Evolutionary conservation across 2,113 vertebrate species (phyloP).

Genomic region (Rissa tridactyla): DNA sequence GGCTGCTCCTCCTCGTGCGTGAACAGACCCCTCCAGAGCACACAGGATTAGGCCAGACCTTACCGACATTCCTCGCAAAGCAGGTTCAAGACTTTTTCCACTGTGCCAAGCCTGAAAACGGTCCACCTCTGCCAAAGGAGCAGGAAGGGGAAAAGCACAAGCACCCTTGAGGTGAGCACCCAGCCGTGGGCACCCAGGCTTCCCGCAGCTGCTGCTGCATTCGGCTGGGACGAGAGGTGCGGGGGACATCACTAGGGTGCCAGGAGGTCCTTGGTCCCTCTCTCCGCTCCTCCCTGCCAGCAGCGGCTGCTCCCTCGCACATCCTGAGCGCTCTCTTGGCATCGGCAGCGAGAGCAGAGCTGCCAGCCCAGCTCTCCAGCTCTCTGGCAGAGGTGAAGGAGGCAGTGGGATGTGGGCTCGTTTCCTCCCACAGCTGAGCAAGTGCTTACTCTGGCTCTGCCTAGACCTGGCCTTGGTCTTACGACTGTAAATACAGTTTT

Average conservation of each 20-base stretch:
- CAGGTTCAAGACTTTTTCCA: not conserved
- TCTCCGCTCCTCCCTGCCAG: not conserved
- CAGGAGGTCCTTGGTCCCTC: not conserved
- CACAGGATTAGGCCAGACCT: not conserved
- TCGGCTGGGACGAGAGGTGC: rapidly evolving
- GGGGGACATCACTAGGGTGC: not conserved
- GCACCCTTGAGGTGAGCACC: not conserved
- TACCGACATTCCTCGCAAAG: not conserved
- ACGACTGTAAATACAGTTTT: not conserved
- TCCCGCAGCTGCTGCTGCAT: not conserved
- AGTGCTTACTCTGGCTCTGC: slow-evolving; percentile 28
- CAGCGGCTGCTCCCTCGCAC: not conserved
- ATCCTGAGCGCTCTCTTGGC: not conserved
- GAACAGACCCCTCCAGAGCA: rapidly evolving
- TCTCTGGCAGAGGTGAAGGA: not conserved
- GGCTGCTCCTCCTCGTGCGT: not conserved
- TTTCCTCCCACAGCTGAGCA: not conserved
- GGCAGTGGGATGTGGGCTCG: not conserved
- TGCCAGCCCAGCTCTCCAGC: not conserved
- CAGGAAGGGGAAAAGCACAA: not conserved
- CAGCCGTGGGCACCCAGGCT: not conserved
- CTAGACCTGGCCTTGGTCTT: not conserved
- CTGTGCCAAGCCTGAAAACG: not conserved
- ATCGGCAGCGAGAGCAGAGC: not conserved
- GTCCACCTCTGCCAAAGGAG: not conserved